Base-by-base conservation (phyloP, 2,888 invertebrate genomes). In the Teinopalpus imperialis region DNA sequence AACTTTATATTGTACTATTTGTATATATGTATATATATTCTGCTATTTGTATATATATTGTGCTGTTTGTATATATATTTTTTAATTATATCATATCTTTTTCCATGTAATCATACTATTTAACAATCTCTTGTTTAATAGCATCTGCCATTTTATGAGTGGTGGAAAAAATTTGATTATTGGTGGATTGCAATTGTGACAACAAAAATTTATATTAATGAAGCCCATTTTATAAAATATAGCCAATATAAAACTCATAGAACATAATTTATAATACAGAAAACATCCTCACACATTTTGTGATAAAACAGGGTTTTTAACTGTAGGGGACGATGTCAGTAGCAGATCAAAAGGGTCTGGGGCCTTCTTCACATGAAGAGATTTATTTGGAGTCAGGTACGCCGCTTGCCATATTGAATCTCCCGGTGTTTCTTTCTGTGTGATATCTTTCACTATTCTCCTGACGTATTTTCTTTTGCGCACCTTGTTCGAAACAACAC, bases 391-490 rank as follows among this genome's bases (percentile, higher is more conserved):
- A 9, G 88, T 88, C 34, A 88, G 54, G 57, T 69, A 82, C 0
- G 68, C 69, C 1, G 75, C 74, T 0, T 53, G 56, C 1, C 71
- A 63, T 13, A 55, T 31, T 2, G 71, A 69, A 27, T 74, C 67
- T 7, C 49, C 53, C 4, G 50, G 54, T n/a, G 12, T 7, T 21
- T 20, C 13, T 9, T 27, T 41, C 3, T 5, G 29, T 24, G 13
- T 16, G 2, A 60, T 57, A 20, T 81, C 74, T 58, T 81, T 86
- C 3, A 80, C 55, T 23, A 81, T 66, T 43, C 81, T 67, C 69
- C 76, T 86, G 0, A 83, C 85, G 51, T 74, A 79, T 59, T 87
- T 88, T 57, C 68, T 77, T 59, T 83, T 87, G n/a, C 77, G 75
- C 7, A 79, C 72, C 67, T 71, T 81, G 21, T 67, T 78, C 4